phyloP scores from a whole-genome alignment of 2,113 vertebrate genomes.

The Apistogramma diplotaenia region DNA sequence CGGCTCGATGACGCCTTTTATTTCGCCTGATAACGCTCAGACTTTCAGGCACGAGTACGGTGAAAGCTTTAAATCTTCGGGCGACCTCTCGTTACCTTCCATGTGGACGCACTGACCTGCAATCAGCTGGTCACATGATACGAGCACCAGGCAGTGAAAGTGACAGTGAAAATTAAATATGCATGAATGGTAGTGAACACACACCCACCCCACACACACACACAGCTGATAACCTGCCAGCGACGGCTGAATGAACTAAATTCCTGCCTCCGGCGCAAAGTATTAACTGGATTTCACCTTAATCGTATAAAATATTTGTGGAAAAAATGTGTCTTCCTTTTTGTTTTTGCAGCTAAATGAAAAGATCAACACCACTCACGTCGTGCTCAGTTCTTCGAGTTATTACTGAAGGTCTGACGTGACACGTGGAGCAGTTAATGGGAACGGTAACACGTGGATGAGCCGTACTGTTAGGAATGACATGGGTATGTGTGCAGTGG shows the following conservation, averaged over 20 bases:
- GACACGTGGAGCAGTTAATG: background rate
- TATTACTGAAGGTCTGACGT: no score
- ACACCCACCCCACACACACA: background rate
- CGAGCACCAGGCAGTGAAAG: conserved; percentile 19
- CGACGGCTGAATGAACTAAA: background rate
- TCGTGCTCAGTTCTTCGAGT: background rate
- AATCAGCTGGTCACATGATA: conserved; percentile 4
- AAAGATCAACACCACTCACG: background rate
- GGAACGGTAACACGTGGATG: background rate
- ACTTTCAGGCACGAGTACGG: rapidly evolving
- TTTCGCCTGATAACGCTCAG: background rate
- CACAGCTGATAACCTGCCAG: background rate
- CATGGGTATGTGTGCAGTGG: background rate
- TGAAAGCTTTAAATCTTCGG: background rate
- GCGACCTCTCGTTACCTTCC: background rate
- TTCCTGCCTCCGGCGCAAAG: background rate
- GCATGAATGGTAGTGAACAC: background rate
- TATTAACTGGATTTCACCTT: background rate
- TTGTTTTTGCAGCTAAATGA: background rate
- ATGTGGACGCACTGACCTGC: background rate
- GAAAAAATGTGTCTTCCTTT: background rate
- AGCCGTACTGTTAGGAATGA: background rate
- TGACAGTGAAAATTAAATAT: background rate
- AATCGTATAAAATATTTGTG: background rate
- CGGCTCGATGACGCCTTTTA: background rate